Conservation (phyloP, 2,888 invertebrate genomes). For the Tiliacea citrago region DNA sequence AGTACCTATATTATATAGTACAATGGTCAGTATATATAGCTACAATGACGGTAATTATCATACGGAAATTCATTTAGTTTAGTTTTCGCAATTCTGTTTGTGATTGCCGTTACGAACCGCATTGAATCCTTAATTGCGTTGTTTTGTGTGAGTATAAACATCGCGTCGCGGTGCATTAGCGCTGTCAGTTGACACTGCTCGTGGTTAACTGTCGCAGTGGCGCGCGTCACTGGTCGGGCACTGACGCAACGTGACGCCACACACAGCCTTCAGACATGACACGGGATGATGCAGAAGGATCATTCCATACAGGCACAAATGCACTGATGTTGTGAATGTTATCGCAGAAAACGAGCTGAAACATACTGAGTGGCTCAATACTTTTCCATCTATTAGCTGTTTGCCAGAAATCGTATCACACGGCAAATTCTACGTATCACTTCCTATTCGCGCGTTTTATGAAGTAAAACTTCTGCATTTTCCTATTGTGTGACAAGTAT, state of each 20-base stretch:
- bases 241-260: conserved; percentile 25
- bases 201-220: conserved; percentile 11
- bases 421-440: neutral
- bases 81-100: conserved; percentile 22
- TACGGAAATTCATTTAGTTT: conserved; percentile 41
- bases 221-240: neutral
- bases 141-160: conserved; percentile 12
- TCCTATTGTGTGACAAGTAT: neutral
- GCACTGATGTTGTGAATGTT: neutral
- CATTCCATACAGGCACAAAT: neutral
- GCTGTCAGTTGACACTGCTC: conserved; percentile 26
- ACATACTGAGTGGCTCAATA: neutral
- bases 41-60: conserved; percentile 10
- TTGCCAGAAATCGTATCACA: neutral
- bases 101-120: conserved; percentile 7
- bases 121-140: conserved; percentile 24
- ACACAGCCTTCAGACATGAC: conserved; percentile 3
- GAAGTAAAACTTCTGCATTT: conserved; percentile 9
- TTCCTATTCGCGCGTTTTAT: neutral
- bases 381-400: no score
- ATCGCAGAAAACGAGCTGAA: neutral
- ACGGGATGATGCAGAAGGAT: neutral
- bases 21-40: neutral
- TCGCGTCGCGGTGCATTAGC: conserved; percentile 11
- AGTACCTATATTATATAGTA: no score